A percentile compares a stretch with the other conserved stretches of the same genome.
These are phyloP conservation scores for Cataglyphis livida DNA, from an alignment of 2,888 invertebrate genomes.

Conservation along the genomic window DNA sequence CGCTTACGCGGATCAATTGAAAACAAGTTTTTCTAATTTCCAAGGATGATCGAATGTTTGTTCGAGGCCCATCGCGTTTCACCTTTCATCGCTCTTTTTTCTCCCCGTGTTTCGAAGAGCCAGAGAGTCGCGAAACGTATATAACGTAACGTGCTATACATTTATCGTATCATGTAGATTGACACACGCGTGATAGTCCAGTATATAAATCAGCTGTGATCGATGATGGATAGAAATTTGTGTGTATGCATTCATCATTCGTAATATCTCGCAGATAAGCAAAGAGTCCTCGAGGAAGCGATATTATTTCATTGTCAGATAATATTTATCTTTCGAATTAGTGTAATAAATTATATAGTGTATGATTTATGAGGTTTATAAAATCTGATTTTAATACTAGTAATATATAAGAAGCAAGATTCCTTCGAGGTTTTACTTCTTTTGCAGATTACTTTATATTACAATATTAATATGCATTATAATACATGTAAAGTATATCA, in stretches of 20 bases:
- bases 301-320: slow-evolving; percentile 36
- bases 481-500: background rate
- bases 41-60: slow-evolving; percentile 39
- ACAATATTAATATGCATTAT: background rate
- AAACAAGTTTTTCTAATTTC: slow-evolving; percentile 64
- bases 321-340: slow-evolving; percentile 49
- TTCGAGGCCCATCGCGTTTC: slow-evolving; percentile 6
- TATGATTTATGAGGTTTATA: slow-evolving; percentile 3
- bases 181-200: slow-evolving; percentile 35
- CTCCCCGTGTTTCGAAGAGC: background rate
- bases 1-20: slow-evolving; percentile 54
- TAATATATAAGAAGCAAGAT: background rate
- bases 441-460: background rate
- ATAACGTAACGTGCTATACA: background rate
- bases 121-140: slow-evolving; percentile 11
- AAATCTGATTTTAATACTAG: background rate
- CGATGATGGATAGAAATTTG: slow-evolving; percentile 56
- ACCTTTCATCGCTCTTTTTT: background rate
- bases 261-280: slow-evolving; percentile 58
- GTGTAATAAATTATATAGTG: slow-evolving; percentile 35
- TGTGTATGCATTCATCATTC: slow-evolving; percentile 54
- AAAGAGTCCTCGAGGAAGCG: slow-evolving; percentile 43
- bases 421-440: background rate
- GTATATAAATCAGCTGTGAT: slow-evolving; percentile 55
- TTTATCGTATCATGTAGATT: slow-evolving; percentile 23